These are phyloP conservation scores for Pseudococcus longispinus DNA, from an alignment of 2,888 invertebrate species.

Conservation along the genomic window DNA sequence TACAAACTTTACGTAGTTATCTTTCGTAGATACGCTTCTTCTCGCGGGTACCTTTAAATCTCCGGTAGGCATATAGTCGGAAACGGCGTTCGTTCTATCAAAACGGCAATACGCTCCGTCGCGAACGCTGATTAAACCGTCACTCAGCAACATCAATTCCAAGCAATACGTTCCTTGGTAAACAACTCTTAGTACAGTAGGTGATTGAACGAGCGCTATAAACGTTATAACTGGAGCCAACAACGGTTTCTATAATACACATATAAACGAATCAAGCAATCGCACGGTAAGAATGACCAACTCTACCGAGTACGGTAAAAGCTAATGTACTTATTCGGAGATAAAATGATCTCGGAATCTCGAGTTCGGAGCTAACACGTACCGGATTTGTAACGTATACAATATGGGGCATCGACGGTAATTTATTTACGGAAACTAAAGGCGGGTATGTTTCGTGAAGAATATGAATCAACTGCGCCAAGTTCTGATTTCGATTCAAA, in stretches of 20 bases:
- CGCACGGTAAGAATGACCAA: not conserved
- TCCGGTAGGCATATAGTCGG: constrained; percentile 90
- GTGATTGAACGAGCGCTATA: constrained; percentile 83
- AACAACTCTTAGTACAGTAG: constrained; percentile 80
- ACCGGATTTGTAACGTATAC: constrained; percentile 79
- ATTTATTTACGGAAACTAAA: constrained; percentile 84
- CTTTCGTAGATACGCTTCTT: too few species aligned
- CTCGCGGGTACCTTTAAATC: constrained; percentile 82
- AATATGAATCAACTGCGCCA: constrained; percentile 81
- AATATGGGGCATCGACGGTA: constrained; percentile 85
- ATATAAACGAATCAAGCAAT: not conserved
- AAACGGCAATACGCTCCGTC: constrained; percentile 95
- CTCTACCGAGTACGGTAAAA: too few species aligned
- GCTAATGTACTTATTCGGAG: too few species aligned
- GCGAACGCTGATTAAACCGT: constrained; percentile 84
- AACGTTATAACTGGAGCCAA: constrained; percentile 85
- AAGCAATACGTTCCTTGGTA: constrained; percentile 92
- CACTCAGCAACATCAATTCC: constrained; percentile 84
- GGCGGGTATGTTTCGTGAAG: constrained; percentile 91
- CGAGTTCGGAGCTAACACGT: too few species aligned
- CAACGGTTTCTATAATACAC: constrained; percentile 70
- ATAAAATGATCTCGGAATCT: too few species aligned
- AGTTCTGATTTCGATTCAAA: constrained; percentile 77
- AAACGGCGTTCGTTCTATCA: constrained; percentile 87
- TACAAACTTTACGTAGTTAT: too few species aligned